A percentile compares a stretch with the other conserved stretches of the same genome.
phyloP scores from a whole-genome alignment of 1,140 invertebrate species.

The Globodera ellingtonae region DNA sequence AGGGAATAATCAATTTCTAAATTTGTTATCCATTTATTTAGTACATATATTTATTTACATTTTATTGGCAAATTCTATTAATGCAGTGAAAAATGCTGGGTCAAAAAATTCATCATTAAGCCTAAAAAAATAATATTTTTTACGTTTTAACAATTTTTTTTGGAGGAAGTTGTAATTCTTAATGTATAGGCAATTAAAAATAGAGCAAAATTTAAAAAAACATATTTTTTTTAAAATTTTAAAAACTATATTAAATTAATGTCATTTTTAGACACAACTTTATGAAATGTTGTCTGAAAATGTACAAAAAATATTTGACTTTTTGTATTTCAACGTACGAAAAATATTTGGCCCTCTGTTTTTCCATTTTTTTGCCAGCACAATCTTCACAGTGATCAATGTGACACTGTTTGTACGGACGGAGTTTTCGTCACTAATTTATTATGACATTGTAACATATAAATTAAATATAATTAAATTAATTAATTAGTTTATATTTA shows the following conservation, averaged over 20 bases:
- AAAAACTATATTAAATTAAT: too few species aligned
- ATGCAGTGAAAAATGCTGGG: too few species aligned
- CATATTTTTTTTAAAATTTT: neutral
- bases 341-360: slow-evolving; percentile 15
- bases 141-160: too few species aligned
- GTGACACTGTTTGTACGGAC: slow-evolving; percentile 8
- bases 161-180: neutral
- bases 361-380: neutral
- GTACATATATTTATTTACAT: neutral
- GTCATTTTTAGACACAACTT: neutral
- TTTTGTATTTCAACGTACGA: too few species aligned
- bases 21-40: neutral
- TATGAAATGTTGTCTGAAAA: neutral
- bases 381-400: slow-evolving; percentile 2
- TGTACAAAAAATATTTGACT: neutral
- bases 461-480: neutral
- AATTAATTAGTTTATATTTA: neutral
- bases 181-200: neutral
- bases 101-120: too few species aligned
- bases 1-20: neutral
- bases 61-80: neutral
- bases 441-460: slow-evolving; percentile 17
- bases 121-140: too few species aligned
- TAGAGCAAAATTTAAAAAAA: neutral
- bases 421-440: slow-evolving; percentile 11